Conservation (phyloP, 1,140 invertebrate genomes). For the Oreohelix idahoensis region DNA sequence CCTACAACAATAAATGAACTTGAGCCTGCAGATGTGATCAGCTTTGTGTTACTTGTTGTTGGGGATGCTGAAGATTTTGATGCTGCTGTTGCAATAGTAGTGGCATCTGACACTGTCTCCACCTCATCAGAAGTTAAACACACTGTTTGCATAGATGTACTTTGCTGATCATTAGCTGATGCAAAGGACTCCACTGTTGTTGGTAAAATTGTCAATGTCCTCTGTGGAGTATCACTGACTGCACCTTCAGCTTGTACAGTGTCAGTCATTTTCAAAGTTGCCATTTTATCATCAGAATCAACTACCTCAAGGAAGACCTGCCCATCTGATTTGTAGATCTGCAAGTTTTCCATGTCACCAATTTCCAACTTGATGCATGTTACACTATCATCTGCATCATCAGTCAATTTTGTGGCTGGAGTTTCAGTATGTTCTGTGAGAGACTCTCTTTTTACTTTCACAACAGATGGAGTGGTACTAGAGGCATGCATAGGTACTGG, state of each 20-base stretch:
- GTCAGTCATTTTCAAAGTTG: not conserved
- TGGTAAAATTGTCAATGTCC: not conserved
- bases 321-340: constrained; percentile 12
- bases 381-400: not conserved
- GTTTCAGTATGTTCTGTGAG: not conserved
- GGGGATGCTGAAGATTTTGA: not conserved
- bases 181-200: not conserved
- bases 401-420: not conserved
- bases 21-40: not conserved
- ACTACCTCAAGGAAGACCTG: constrained; percentile 13
- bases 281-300: not conserved
- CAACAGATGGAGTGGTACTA: too few relatives aligned
- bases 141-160: too few relatives aligned
- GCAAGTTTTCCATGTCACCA: not conserved
- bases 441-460: not conserved
- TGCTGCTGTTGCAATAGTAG: not conserved
- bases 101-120: not conserved
- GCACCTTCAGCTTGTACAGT: not conserved
- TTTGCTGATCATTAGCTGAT: not conserved
- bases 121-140: not conserved
- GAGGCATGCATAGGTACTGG: not conserved
- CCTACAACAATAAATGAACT: not conserved
- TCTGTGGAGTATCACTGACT: not conserved
- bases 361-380: not conserved
- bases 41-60: not conserved